A percentile compares a stretch with the other conserved stretches of the same genome.
These are phyloP conservation scores for Sparus aurata DNA, from an alignment of 2,797 vertebrate species.

Conservation along the genomic window DNA sequence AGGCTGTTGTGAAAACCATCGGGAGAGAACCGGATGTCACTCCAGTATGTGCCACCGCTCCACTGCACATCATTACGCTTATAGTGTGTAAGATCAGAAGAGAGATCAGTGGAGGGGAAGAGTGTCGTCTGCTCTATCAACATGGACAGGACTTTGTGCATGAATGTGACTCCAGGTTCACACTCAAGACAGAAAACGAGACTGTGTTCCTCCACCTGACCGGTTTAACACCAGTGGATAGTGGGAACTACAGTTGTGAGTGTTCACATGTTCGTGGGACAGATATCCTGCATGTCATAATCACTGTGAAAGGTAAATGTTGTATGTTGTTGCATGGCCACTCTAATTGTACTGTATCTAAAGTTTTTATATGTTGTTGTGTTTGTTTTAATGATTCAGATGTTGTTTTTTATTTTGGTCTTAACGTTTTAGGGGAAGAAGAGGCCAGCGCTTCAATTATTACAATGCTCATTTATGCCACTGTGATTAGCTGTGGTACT, in stretches of 20 bases:
- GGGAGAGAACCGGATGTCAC: not conserved
- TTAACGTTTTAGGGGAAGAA: not conserved
- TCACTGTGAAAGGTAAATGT: constrained; percentile 39
- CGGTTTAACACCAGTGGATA: constrained; percentile 37
- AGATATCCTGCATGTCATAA: fast-evolving
- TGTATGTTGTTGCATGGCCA: not conserved
- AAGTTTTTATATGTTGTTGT: no score
- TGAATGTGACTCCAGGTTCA: constrained; percentile 48
- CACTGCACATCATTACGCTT: not conserved
- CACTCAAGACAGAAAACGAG: not conserved
- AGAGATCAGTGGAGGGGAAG: not conserved
- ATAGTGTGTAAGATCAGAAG: constrained; percentile 26
- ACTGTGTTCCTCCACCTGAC: constrained; percentile 37
- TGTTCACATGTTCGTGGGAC: not conserved
- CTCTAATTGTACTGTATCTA: no score
- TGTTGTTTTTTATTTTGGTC: not conserved
- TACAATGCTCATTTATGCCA: not conserved
- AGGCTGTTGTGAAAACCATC: constrained; percentile 11
- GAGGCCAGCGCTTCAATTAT: not conserved
- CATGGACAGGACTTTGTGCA: not conserved
- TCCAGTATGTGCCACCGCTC: not conserved
- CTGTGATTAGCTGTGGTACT: not conserved
- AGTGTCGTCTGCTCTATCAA: not conserved
- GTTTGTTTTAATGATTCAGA: not conserved
- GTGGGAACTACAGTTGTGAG: constrained; percentile 45